phyloP scores from a whole-genome alignment of 2,113 vertebrate species.

The Gymnobelideus leadbeateri region DNA sequence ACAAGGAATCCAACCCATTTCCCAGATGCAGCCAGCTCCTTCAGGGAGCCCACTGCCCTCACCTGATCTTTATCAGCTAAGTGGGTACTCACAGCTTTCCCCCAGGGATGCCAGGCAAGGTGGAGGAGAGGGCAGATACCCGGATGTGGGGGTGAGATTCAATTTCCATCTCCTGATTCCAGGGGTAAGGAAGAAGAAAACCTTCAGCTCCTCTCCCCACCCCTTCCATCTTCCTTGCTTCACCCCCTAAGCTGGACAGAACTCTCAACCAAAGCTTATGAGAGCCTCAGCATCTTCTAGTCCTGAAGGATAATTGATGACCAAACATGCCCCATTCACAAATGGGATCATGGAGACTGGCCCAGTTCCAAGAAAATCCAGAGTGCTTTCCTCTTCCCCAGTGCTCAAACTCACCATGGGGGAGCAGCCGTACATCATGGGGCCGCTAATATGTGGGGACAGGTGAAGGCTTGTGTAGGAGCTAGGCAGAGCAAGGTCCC shows the following conservation, averaged over 20 bases:
- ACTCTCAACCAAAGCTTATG: background rate
- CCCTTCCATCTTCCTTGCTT: background rate
- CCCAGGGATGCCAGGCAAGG: constrained; percentile 87
- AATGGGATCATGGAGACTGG: background rate
- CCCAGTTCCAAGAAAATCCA: background rate
- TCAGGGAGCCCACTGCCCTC: background rate
- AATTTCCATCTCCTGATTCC: constrained; percentile 84
- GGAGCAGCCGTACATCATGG: constrained; percentile 88
- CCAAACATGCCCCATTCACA: background rate
- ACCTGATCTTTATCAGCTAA: too few relatives aligned
- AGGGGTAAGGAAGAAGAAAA: accelerated
- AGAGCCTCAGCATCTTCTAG: background rate
- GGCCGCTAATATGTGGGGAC: constrained; percentile 90
- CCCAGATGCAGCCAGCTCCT: background rate
- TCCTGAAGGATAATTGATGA: background rate
- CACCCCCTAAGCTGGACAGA: background rate
- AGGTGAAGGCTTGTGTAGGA: constrained; percentile 91
- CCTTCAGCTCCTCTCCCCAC: background rate
- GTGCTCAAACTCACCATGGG: constrained; percentile 86
- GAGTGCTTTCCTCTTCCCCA: background rate
- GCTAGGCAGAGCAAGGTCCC: constrained; percentile 89
- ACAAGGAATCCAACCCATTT: background rate
- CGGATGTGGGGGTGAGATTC: constrained; percentile 93
- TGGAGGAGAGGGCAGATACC: constrained; percentile 86
- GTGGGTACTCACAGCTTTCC: constrained; percentile 91